Evolutionary conservation across 2,797 vertebrate genomes (phyloP).

Genomic region (Anableps anableps): DNA sequence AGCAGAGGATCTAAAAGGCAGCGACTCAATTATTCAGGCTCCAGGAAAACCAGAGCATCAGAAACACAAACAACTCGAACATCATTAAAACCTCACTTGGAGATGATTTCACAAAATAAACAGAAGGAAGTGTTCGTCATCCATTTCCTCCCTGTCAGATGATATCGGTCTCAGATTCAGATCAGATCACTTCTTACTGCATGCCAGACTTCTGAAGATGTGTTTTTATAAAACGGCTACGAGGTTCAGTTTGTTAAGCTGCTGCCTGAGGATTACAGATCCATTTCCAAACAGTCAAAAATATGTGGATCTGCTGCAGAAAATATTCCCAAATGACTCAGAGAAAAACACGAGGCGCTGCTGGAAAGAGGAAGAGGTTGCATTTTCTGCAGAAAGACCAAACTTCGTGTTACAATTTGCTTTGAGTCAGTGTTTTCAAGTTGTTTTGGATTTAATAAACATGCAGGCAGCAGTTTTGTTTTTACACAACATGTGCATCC

Average conservation of each 20-base stretch:
- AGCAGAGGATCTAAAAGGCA: not conserved
- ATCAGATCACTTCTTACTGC: not conserved
- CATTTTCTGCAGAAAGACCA: not conserved
- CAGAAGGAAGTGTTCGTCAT: constrained; percentile 10
- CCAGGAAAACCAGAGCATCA: not conserved
- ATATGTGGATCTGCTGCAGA: not conserved
- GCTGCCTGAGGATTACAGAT: not conserved
- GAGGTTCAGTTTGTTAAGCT: not conserved
- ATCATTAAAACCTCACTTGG: not conserved
- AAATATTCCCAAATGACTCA: constrained; percentile 6
- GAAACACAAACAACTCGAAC: not conserved
- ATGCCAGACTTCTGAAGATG: not conserved
- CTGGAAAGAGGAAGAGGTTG: not conserved
- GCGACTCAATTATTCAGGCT: not conserved
- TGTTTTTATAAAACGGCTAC: not conserved
- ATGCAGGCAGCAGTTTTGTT: not conserved
- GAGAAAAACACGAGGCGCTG: not conserved
- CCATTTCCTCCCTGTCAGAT: constrained; percentile 18
- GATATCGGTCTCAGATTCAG: constrained; percentile 11
- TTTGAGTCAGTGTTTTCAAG: not conserved
- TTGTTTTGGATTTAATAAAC: not conserved
- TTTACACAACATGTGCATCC: too few species aligned
- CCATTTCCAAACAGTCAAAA: not conserved
- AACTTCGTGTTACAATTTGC: not conserved
- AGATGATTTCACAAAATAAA: constrained; percentile 12